Conservation (phyloP, 1,140 invertebrate species). For the Atta texana region DNA sequence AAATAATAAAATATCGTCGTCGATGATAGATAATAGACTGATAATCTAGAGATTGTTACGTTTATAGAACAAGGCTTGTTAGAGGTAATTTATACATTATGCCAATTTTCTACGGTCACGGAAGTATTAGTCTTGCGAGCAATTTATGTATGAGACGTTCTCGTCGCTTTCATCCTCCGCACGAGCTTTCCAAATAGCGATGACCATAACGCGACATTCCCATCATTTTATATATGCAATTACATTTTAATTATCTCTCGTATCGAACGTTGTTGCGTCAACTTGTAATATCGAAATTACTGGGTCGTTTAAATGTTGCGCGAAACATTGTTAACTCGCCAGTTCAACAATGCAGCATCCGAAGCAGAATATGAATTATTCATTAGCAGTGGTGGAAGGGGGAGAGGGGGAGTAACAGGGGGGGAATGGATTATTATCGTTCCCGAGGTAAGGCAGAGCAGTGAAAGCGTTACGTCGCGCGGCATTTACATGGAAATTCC, state of each 20-base stretch:
- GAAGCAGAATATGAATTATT: conserved; percentile 56
- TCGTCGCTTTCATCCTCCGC: not conserved
- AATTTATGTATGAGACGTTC: not conserved
- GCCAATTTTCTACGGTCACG: not conserved
- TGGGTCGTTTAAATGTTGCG: conserved; percentile 51
- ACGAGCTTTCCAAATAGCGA: not conserved
- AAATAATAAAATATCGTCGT: too few relatives aligned
- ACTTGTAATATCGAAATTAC: conserved; percentile 58
- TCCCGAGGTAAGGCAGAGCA: conserved; percentile 44
- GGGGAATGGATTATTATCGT: conserved; percentile 45
- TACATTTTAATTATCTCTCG: conserved; percentile 46
- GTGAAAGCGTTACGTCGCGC: conserved; percentile 58
- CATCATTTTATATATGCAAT: conserved; percentile 25
- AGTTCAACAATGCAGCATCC: conserved; percentile 56
- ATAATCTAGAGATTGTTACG: not conserved
- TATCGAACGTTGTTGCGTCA: conserved; percentile 20
- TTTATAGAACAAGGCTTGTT: conserved; percentile 14
- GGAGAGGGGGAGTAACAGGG: not conserved
- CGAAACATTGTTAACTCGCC: conserved; percentile 46
- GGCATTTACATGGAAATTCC: conserved; percentile 61
- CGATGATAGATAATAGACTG: not conserved
- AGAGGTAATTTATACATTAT: conserved; percentile 1
- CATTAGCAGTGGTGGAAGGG: not conserved
- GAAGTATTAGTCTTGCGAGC: not conserved
- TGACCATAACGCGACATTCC: conserved; percentile 15